These are phyloP conservation scores for Melinaea menophilus DNA, from an alignment of 2,888 invertebrate species.

Conservation along the genomic window DNA sequence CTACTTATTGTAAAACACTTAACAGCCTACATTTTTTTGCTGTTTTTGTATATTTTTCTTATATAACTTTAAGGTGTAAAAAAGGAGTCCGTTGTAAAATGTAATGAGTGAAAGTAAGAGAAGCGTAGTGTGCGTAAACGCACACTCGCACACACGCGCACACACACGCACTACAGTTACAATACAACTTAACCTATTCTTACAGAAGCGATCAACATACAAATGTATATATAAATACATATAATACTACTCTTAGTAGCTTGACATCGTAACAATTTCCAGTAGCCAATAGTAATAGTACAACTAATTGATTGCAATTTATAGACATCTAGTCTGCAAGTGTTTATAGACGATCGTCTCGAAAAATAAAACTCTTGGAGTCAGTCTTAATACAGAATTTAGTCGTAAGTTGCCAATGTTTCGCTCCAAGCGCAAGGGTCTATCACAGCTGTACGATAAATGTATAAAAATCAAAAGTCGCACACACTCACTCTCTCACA, in stretches of 20 bases:
- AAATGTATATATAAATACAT: constrained; percentile 20
- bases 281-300: constrained; percentile 6
- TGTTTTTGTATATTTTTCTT: constrained; percentile 32
- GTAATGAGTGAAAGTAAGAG: constrained; percentile 13
- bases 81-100: constrained; percentile 19
- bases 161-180: constrained; percentile 64
- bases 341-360: constrained; percentile 13
- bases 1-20: constrained; percentile 35
- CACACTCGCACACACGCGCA: constrained; percentile 36
- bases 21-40: constrained; percentile 37
- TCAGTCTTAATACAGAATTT: constrained; percentile 5
- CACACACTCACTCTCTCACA: constrained; percentile 26
- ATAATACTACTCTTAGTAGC: constrained; percentile 9
- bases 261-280: constrained; percentile 2
- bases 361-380: not conserved
- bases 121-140: constrained; percentile 42
- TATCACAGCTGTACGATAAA: constrained; percentile 70
- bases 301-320: not conserved
- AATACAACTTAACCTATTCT: constrained; percentile 59
- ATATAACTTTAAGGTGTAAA: constrained; percentile 27
- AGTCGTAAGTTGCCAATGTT: constrained; percentile 25
- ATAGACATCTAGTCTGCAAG: not conserved
- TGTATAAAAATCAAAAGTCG: constrained; percentile 60
- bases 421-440: constrained; percentile 47
- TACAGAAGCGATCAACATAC: constrained; percentile 43